phyloP scores from a whole-genome alignment of 2,113 vertebrate genomes.

The Pyrgilauda ruficollis region DNA sequence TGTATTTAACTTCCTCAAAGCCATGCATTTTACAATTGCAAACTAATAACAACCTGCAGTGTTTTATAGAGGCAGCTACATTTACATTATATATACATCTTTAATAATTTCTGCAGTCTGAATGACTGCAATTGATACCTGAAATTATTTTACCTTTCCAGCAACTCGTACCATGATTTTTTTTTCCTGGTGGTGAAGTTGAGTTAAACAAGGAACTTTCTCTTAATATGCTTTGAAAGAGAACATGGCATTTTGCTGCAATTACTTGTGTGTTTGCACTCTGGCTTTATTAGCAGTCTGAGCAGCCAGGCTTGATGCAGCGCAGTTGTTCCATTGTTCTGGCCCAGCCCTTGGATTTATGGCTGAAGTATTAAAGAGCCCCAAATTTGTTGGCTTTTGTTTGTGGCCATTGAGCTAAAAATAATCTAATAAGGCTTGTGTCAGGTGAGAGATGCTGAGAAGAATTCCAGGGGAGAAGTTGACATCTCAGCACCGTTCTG shows the following conservation, averaged over 20 bases:
- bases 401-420: not conserved
- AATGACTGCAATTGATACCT: not conserved
- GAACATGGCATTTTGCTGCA: not conserved
- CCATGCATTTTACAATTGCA: not conserved
- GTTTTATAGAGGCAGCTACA: not conserved
- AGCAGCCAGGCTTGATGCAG: not conserved
- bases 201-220: constrained; percentile 17
- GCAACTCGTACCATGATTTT: not conserved
- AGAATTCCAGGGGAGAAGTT: not conserved
- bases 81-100: not conserved
- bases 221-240: not conserved
- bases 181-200: not conserved
- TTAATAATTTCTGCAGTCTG: not conserved
- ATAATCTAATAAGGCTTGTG: not conserved
- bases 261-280: not conserved
- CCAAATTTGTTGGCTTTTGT: not conserved
- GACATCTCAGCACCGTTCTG: not conserved
- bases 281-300: not conserved
- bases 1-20: not conserved
- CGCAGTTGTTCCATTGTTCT: not conserved
- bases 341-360: constrained; percentile 9
- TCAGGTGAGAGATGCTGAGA: not conserved
- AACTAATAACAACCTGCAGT: not conserved
- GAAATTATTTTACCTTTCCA: not conserved
- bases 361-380: not conserved